Evolutionary conservation across 2,888 invertebrate species (phyloP).

Genomic region (Latrodectus hesperus): DNA sequence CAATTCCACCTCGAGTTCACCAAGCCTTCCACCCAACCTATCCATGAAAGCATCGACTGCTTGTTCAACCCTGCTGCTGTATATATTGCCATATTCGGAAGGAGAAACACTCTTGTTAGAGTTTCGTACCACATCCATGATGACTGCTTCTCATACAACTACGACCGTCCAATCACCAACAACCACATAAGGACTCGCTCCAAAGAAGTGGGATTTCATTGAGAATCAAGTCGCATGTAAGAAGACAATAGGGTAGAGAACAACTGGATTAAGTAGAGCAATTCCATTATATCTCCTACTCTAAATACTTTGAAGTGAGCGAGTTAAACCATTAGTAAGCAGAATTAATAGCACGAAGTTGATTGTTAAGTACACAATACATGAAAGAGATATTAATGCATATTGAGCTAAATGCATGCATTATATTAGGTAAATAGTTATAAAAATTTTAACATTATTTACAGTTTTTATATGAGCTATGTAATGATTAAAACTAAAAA

Average conservation of each 20-base stretch:
- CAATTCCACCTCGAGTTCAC: conserved; percentile 90
- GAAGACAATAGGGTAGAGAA: background rate
- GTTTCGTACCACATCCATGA: conserved; percentile 78
- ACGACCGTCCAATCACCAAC: background rate
- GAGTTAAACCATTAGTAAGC: too few relatives aligned
- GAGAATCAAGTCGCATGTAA: background rate
- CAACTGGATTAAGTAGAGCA: background rate
- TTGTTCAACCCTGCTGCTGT: conserved; percentile 68
- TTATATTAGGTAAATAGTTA: too few relatives aligned
- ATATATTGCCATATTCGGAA: conserved; percentile 62
- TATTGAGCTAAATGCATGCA: too few relatives aligned
- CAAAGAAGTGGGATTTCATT: background rate
- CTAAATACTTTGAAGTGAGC: conserved; percentile 6
- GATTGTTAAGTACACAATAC: too few relatives aligned
- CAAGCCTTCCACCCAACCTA: conserved; percentile 88
- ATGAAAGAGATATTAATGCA: too few relatives aligned
- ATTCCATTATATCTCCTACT: background rate
- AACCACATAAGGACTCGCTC: background rate
- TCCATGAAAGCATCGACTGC: conserved; percentile 90
- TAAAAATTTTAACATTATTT: too few relatives aligned
- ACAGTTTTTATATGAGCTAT: too few relatives aligned
- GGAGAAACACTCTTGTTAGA: conserved; percentile 50
- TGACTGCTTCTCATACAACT: conserved; percentile 35
- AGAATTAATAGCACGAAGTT: too few relatives aligned
- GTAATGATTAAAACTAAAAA: too few relatives aligned